phyloP scores from a whole-genome alignment of 2,113 vertebrate species.

The Australoheros scitulus region DNA sequence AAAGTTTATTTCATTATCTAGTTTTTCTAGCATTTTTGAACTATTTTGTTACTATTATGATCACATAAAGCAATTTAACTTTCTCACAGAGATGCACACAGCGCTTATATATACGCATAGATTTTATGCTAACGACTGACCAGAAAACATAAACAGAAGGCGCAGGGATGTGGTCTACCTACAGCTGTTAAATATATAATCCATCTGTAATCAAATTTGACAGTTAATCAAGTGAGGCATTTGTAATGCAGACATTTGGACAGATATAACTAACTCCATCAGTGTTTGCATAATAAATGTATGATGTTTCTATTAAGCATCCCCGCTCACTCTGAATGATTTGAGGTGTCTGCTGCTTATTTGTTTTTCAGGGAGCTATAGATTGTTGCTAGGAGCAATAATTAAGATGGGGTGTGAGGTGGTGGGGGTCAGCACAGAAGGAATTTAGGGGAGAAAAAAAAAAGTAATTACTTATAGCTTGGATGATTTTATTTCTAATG shows the following conservation, averaged over 20 bases:
- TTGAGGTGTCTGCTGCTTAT: conserved; percentile 84
- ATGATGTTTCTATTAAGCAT: conserved; percentile 83
- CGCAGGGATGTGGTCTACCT: conserved; percentile 74
- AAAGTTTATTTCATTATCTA: not conserved
- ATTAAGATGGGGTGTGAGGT: conserved; percentile 66
- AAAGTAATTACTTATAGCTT: conserved; percentile 86
- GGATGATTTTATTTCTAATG: conserved; percentile 89
- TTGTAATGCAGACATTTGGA: conserved; percentile 78
- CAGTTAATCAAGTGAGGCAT: conserved; percentile 82
- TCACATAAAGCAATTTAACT: not conserved
- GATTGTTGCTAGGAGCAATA: conserved; percentile 86
- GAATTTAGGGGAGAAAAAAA: conserved; percentile 63
- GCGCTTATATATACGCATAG: conserved; percentile 21
- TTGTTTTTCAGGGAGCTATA: conserved; percentile 84
- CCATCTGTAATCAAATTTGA: conserved; percentile 84
- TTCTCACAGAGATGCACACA: not conserved
- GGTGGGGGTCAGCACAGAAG: conserved; percentile 48
- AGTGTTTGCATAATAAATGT: conserved; percentile 82
- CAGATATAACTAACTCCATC: conserved; percentile 83
- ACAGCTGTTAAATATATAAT: conserved; percentile 82
- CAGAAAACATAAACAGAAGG: conserved; percentile 58
- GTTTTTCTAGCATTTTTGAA: not conserved
- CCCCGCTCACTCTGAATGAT: conserved; percentile 84
- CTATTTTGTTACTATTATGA: not conserved
- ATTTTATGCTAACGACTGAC: conserved; percentile 70